phyloP scores from a whole-genome alignment of 2,113 vertebrate species.

The Leptocoma aspasia region DNA sequence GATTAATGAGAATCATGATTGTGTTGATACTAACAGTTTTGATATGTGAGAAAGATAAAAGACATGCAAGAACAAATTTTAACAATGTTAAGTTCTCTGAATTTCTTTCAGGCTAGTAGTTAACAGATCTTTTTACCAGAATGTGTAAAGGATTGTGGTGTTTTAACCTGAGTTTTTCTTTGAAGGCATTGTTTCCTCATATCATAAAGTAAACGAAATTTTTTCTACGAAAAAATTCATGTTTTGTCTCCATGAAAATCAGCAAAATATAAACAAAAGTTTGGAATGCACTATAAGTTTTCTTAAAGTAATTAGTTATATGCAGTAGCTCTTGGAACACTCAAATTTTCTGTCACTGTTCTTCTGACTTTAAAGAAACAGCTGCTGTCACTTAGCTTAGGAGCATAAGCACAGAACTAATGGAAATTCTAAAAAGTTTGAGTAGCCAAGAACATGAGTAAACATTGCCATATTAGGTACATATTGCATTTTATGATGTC shows the following conservation, averaged over 20 bases:
- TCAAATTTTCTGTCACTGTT: background rate
- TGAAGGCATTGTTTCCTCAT: background rate
- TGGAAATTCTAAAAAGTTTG: background rate
- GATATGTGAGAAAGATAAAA: background rate
- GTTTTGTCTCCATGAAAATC: background rate
- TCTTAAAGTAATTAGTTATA: background rate
- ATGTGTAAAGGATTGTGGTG: background rate
- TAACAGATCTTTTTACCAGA: background rate
- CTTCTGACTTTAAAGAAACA: background rate
- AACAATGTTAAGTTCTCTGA: background rate
- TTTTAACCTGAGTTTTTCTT: background rate
- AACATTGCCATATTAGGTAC: background rate
- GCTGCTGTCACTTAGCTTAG: background rate
- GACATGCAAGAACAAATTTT: background rate
- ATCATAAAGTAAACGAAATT: background rate
- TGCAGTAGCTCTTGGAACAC: background rate
- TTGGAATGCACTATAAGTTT: background rate
- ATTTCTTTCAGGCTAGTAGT: background rate
- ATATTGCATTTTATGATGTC: background rate
- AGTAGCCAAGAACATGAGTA: background rate
- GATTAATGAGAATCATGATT: background rate
- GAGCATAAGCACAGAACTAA: background rate
- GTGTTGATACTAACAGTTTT: background rate
- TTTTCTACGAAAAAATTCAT: accelerated
- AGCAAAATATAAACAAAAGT: background rate